A percentile compares a stretch with the other conserved stretches of the same genome.
Evolutionary conservation across 2,113 vertebrate genomes (phyloP).

Genomic region (Misgurnus anguillicaudatus): DNA sequence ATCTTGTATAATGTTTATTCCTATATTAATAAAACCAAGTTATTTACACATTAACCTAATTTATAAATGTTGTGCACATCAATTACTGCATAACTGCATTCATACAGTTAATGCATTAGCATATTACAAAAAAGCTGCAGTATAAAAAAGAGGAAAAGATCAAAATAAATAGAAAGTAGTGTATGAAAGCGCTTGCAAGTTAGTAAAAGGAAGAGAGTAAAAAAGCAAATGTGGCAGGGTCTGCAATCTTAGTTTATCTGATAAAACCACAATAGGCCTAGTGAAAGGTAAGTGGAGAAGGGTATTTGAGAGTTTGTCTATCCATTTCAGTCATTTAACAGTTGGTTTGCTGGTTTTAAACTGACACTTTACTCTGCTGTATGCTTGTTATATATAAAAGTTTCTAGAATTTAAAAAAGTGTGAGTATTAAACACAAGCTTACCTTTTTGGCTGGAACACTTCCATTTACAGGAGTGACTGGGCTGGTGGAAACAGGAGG

Average conservation of each 20-base stretch:
- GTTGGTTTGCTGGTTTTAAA: neutral
- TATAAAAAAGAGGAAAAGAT: slow-evolving; percentile 53
- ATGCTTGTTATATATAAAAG: neutral
- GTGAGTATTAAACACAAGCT: slow-evolving; percentile 29
- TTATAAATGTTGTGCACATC: no score
- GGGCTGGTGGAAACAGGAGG: slow-evolving; percentile 59
- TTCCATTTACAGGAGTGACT: slow-evolving; percentile 71
- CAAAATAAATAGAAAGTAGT: neutral
- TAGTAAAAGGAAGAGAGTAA: neutral
- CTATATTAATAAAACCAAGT: no score
- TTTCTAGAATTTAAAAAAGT: neutral
- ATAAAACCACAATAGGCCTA: neutral
- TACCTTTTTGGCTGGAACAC: slow-evolving; percentile 70
- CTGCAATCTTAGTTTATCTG: neutral
- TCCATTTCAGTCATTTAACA: neutral
- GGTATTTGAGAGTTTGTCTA: neutral
- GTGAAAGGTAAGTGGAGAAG: neutral
- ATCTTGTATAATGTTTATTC: no score
- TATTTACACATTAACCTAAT: no score
- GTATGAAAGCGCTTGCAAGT: neutral
- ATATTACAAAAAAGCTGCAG: no score
- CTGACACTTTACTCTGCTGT: neutral
- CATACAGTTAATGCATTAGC: no score
- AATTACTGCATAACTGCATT: no score
- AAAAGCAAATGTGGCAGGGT: neutral